Evolutionary conservation across 2,113 vertebrate genomes (phyloP).

Genomic region (Nymphicus hollandicus): DNA sequence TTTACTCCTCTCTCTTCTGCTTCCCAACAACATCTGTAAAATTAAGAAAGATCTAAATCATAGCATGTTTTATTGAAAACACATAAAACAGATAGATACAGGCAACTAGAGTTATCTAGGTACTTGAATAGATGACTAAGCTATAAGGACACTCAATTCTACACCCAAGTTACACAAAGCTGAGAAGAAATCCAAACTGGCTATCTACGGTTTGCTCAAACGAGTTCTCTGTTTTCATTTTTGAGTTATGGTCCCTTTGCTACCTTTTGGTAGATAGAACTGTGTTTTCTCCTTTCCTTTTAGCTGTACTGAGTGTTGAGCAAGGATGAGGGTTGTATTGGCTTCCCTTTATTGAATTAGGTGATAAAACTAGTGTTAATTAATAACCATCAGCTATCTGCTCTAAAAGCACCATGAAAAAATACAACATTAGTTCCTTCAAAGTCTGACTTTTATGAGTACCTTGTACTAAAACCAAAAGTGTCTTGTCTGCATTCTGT

Average conservation of each 20-base stretch:
- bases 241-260: neutral
- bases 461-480: neutral
- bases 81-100: neutral
- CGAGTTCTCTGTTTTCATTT: neutral
- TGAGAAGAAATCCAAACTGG: neutral
- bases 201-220: neutral
- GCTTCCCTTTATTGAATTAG: neutral
- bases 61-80: neutral
- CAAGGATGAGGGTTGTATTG: neutral
- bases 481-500: neutral
- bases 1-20: neutral
- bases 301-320: neutral
- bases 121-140: neutral
- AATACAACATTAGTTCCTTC: neutral
- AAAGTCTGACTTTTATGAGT: neutral
- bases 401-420: neutral
- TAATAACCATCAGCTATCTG: neutral
- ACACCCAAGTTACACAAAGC: conserved; percentile 9
- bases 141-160: conserved; percentile 18
- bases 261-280: neutral
- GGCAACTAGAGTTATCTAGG: neutral
- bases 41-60: neutral
- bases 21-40: neutral
- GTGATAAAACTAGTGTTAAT: neutral
- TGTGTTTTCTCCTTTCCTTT: neutral